These are phyloP conservation scores for Drosophila imparisetae DNA, from an alignment of 2,888 invertebrate species.

Conservation along the genomic window DNA sequence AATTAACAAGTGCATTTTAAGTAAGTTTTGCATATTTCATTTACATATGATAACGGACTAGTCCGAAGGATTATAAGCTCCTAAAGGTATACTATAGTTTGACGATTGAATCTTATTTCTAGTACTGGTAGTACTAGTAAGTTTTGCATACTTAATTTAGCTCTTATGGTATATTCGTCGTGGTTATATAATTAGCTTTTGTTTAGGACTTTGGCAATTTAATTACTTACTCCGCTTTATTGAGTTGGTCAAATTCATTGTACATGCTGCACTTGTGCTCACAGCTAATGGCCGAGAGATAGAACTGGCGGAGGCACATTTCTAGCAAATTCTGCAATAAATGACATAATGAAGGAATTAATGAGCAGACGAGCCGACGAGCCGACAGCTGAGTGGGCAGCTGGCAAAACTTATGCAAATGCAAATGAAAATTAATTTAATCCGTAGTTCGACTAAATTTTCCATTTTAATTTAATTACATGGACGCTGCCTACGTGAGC, in stretches of 20 bases:
- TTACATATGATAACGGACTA: background rate
- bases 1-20: background rate
- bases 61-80: background rate
- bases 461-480: slow-evolving; percentile 85
- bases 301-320: slow-evolving; percentile 56
- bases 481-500: slow-evolving; percentile 83
- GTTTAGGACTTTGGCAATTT: slow-evolving; percentile 21
- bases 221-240: slow-evolving; percentile 26
- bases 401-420: slow-evolving; percentile 83
- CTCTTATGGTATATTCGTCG: background rate
- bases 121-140: background rate
- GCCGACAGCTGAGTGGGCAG: slow-evolving; percentile 32
- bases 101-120: background rate
- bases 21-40: background rate
- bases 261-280: slow-evolving; percentile 14
- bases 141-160: background rate
- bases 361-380: slow-evolving; percentile 58
- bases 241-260: slow-evolving; percentile 23
- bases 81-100: background rate
- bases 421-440: slow-evolving; percentile 85
- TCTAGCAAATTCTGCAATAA: slow-evolving; percentile 69
- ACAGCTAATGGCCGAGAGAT: slow-evolving; percentile 30
- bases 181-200: slow-evolving; percentile 4
- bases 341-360: slow-evolving; percentile 76
- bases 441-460: slow-evolving; percentile 84